Evolutionary conservation across 1,140 invertebrate species (phyloP).

Genomic region (Drosophila busckii): DNA sequence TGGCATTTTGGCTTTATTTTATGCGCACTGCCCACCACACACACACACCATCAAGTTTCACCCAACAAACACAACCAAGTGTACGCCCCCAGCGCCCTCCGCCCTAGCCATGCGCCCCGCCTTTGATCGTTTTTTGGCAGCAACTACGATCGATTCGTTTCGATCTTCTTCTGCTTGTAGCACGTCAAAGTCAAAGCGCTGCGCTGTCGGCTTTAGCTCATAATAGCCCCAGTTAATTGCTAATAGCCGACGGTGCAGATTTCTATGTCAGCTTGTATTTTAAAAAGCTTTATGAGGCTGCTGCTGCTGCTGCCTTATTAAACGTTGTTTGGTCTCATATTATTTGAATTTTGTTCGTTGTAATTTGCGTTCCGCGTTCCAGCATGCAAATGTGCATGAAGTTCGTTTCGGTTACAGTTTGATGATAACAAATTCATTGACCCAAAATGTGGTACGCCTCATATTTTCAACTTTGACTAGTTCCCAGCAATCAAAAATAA

Average conservation of each 20-base stretch:
- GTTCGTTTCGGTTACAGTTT: conserved; percentile 70
- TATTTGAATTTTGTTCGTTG: conserved; percentile 47
- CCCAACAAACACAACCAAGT: no score
- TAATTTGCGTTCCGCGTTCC: conserved; percentile 64
- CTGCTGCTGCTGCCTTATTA: conserved; percentile 65
- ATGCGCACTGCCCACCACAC: conserved; percentile 53
- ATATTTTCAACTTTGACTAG: conserved; percentile 17
- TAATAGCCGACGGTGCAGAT: conserved; percentile 76
- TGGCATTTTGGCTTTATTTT: conserved; percentile 74
- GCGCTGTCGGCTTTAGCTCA: conserved; percentile 55
- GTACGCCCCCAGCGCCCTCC: no score
- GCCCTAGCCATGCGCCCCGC: no score
- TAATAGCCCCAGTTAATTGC: conserved; percentile 77
- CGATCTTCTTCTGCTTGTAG: conserved; percentile 76
- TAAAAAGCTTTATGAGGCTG: conserved; percentile 2
- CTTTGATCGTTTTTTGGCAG: conserved; percentile 43
- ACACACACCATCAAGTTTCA: no score
- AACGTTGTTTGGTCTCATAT: conserved; percentile 35
- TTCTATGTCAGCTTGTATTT: conserved; percentile 54
- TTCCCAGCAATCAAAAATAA: conserved; percentile 27
- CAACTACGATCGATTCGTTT: conserved; percentile 67
- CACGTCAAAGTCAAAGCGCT: conserved; percentile 76
- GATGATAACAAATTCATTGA: conserved; percentile 66
- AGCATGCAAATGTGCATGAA: conserved; percentile 74
- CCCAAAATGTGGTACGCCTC: conserved; percentile 54